Evolutionary conservation across 2,797 vertebrate genomes (phyloP).

Genomic region (Coccyzus lansbergi): DNA sequence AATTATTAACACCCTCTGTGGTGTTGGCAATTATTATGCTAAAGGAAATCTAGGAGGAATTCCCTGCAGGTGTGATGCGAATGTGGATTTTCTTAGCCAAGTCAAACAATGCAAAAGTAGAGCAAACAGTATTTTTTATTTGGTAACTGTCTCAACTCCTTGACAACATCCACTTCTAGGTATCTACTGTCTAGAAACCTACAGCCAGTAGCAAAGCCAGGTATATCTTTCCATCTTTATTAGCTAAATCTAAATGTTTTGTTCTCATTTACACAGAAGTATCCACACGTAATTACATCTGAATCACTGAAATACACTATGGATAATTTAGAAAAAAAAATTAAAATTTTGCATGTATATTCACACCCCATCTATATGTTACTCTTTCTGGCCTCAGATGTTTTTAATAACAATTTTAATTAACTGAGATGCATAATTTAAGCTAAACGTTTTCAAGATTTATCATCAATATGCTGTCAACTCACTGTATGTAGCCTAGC

Average conservation of each 20-base stretch:
- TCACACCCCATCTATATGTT: not conserved
- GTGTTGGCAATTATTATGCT: not conserved
- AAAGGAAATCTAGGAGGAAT: constrained; percentile 25
- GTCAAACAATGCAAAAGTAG: not conserved
- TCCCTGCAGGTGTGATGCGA: not conserved
- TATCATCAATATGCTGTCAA: not conserved
- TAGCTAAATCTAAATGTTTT: not conserved
- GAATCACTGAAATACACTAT: not conserved
- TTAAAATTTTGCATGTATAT: not conserved
- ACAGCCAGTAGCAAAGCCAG: not conserved
- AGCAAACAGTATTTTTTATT: not conserved
- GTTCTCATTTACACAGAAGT: not conserved
- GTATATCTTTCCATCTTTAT: not conserved
- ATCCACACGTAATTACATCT: not conserved
- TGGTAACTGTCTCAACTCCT: not conserved
- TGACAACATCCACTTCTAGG: not conserved
- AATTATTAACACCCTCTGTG: not conserved
- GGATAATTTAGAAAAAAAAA: not conserved
- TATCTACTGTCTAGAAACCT: not conserved
- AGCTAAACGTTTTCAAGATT: too few species aligned
- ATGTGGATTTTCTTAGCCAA: not conserved
- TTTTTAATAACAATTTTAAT: not conserved
- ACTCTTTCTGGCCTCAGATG: not conserved
- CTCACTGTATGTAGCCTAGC: not conserved
- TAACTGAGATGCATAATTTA: not conserved